Percentiles rank a stretch among this genome's conserved stretches.
Evolutionary conservation across 2,888 invertebrate genomes (phyloP).

Genomic region (Meteorus colon): DNA sequence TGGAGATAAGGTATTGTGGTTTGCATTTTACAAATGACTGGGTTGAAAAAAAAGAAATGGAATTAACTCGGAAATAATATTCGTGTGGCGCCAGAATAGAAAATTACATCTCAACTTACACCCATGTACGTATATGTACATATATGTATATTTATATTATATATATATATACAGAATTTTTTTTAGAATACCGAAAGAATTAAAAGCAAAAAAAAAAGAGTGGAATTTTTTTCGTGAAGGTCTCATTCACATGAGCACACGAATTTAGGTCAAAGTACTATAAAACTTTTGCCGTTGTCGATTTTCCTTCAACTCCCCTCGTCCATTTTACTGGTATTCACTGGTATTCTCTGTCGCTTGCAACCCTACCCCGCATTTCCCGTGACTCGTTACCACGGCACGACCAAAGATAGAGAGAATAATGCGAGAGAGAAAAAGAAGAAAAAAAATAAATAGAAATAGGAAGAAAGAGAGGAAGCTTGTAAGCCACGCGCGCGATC

Average conservation of each 20-base stretch:
- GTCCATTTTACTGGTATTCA: not conserved
- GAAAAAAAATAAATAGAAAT: not conserved
- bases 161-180: not conserved
- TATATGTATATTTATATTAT: not conserved
- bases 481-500: slow-evolving; percentile 29
- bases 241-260: not conserved
- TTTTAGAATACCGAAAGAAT: not conserved
- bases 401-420: not conserved
- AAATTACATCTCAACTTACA: slow-evolving; percentile 3
- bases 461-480: not conserved
- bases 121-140: not conserved
- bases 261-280: not conserved
- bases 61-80: slow-evolving; percentile 9
- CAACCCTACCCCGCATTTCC: slow-evolving; percentile 9
- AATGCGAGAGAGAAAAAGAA: not conserved
- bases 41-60: slow-evolving; percentile 1
- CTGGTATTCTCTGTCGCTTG: not conserved
- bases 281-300: slow-evolving; percentile 1
- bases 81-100: slow-evolving; percentile 1
- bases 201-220: not conserved
- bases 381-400: slow-evolving; percentile 22
- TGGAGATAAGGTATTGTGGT: slow-evolving; percentile 5
- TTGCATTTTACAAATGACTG: slow-evolving; percentile 8
- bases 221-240: not conserved
- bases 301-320: not conserved